Conservation (phyloP, 2,797 vertebrate species). For the Smutsia temminckii region DNA sequence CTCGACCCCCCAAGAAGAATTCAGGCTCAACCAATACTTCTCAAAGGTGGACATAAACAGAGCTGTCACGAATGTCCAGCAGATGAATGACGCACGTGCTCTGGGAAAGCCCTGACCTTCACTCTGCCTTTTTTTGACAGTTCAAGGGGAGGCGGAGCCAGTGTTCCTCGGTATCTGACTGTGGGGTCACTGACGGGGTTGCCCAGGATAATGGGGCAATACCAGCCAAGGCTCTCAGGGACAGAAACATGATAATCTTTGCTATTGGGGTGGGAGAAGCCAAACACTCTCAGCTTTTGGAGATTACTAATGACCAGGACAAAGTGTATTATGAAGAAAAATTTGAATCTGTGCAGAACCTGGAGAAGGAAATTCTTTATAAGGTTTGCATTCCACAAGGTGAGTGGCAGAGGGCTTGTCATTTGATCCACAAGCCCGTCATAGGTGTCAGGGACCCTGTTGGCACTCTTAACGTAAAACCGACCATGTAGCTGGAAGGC, state of each 20-base stretch:
- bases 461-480: neutral
- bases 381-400: constrained; percentile 86
- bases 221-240: constrained; percentile 81
- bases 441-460: neutral
- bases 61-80: constrained; percentile 78
- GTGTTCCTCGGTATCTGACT: constrained; percentile 87
- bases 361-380: constrained; percentile 87
- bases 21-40: constrained; percentile 84
- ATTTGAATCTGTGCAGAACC: constrained; percentile 85
- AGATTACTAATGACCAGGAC: constrained; percentile 82
- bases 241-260: constrained; percentile 84
- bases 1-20: constrained; percentile 79
- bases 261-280: constrained; percentile 85
- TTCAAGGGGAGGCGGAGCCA: constrained; percentile 80
- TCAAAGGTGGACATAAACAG: constrained; percentile 59
- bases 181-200: constrained; percentile 89
- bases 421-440: neutral
- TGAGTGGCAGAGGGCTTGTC: constrained; percentile 79
- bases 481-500: neutral
- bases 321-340: constrained; percentile 83
- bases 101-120: constrained; percentile 84
- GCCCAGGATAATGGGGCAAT: constrained; percentile 83
- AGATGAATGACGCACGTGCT: constrained; percentile 77
- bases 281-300: constrained; percentile 83
- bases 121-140: constrained; percentile 84